phyloP scores from a whole-genome alignment of 2,113 vertebrate genomes.

The Balaenoptera acutorostrata region DNA sequence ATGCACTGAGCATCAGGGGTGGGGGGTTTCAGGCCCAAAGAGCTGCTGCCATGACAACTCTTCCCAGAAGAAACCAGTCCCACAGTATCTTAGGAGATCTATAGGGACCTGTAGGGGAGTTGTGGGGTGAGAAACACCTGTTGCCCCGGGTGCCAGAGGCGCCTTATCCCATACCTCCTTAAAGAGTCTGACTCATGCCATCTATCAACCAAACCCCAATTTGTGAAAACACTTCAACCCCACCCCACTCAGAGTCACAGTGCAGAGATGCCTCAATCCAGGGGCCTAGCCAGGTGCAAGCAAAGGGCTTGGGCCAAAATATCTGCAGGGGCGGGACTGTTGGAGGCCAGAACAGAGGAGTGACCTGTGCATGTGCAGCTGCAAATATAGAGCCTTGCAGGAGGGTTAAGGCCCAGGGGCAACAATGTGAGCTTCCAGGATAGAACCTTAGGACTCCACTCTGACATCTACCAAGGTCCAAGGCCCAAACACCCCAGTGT shows the following conservation, averaged over 20 bases:
- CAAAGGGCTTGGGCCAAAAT: neutral
- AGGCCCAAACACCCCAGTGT: neutral
- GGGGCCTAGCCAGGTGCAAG: neutral
- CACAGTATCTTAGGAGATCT: neutral
- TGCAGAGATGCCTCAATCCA: neutral
- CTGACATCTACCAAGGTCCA: neutral
- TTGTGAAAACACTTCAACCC: neutral
- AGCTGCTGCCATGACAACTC: neutral
- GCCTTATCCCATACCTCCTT: neutral
- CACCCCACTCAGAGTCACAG: neutral
- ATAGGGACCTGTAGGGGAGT: fast-evolving
- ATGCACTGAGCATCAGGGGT: fast-evolving
- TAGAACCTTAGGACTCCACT: neutral
- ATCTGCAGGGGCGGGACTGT: fast-evolving
- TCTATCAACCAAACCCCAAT: neutral
- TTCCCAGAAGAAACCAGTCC: neutral
- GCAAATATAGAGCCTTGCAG: neutral
- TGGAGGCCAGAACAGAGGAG: neutral
- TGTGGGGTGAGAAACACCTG: neutral
- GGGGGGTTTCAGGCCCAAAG: fast-evolving
- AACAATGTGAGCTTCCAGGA: neutral
- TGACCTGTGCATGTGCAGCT: too few species aligned
- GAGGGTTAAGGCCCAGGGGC: neutral
- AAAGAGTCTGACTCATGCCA: neutral
- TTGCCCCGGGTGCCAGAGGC: fast-evolving